Evolutionary conservation across 2,797 vertebrate species (phyloP), one percentile per base, ranked within the genome.

Genomic region (Linurgus olivaceus): DNA sequence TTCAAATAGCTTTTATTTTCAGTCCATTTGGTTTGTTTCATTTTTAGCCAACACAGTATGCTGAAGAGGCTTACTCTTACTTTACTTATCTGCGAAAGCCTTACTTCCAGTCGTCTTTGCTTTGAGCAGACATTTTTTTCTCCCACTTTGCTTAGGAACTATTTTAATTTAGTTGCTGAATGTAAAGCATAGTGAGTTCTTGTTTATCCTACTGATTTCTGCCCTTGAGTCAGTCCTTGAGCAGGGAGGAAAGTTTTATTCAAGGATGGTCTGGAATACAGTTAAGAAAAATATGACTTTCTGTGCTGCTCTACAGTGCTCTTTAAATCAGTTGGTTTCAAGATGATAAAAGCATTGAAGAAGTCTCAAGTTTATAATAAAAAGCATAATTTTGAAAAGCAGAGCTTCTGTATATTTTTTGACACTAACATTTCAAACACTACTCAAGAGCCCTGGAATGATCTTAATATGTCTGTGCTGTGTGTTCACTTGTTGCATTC

Each of bases 1-100:
- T 84, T 75, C 31, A 63, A 10, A 48, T 37, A 59, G 48, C 13
- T 68, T 92, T 79, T 75, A 25, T 83, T 87, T 90, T 80, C 33
- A 59, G n/a, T 20, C 13, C 1, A 0, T 68, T 79, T 71, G 18
- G 4, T 94, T 91, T 68, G 11, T 51, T 45, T 86, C 11, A 47
- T 74, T 75, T 86, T 31, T 65, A 74, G n/a, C 28, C 26, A 47
- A 17, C 24, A 33, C 2, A 7, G 4, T 35, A 3, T 23, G 21
- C 5, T 57, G 38, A 81, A 28, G 33, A 51, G 28, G 10, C 38
- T 79, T n/a, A n/a, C n/a, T n/a, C n/a, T n/a, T n/a, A n/a, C n/a
- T n/a, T n/a, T n/a, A n/a, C n/a, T n/a, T n/a, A n/a, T n/a, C 18
- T 44, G 29, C 66, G 31, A 58, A 80, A 29, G 14, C 31, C 20